A percentile compares a stretch with the other conserved stretches of the same genome.
These are phyloP conservation scores for Tapera naevia DNA, from an alignment of 2,797 vertebrate genomes.

Conservation along the genomic window DNA sequence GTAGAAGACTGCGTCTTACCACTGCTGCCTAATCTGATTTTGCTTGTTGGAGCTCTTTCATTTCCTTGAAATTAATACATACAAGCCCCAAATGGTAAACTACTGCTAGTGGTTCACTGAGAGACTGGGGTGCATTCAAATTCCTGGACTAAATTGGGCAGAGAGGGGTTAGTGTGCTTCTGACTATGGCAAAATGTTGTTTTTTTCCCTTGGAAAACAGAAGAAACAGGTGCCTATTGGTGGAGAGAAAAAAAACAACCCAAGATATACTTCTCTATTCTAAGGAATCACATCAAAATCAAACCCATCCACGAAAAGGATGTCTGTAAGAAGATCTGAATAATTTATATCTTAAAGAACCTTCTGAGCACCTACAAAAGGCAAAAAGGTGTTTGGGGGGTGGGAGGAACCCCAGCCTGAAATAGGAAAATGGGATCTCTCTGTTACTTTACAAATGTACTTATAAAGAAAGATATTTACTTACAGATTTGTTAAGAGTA, in stretches of 20 bases:
- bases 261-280: background rate
- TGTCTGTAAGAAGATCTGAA: background rate
- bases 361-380: background rate
- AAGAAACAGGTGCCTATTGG: background rate
- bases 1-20: background rate
- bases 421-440: background rate
- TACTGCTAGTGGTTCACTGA: background rate
- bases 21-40: background rate
- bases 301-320: background rate
- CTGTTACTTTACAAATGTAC: background rate
- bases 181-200: background rate
- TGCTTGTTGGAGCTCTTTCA: background rate
- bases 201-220: background rate
- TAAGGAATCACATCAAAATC: background rate
- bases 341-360: background rate
- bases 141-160: background rate
- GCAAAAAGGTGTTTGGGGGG: background rate
- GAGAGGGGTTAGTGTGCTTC: background rate
- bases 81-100: background rate
- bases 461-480: background rate
- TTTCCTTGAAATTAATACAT: background rate
- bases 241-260: no score
- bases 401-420: background rate
- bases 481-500: background rate
- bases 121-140: rapidly evolving